phyloP scores from a whole-genome alignment of 2,113 vertebrate species.

The Dromas ardeola region DNA sequence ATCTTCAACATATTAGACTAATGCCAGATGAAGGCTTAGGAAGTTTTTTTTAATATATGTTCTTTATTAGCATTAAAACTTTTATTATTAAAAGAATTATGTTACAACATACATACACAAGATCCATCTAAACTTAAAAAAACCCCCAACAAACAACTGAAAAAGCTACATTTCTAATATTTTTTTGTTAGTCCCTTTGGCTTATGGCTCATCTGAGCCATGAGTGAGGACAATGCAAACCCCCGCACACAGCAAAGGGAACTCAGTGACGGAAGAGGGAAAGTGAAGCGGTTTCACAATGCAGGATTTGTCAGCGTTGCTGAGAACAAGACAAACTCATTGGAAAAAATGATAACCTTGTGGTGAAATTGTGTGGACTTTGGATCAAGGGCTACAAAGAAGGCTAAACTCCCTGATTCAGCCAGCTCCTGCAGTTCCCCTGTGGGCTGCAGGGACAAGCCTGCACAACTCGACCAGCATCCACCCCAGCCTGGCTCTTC shows the following conservation, averaged over 20 bases:
- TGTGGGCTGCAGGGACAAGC: neutral
- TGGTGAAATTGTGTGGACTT: neutral
- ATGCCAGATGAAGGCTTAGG: constrained; percentile 13
- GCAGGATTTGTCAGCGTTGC: neutral
- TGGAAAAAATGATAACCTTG: neutral
- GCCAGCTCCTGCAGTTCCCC: neutral
- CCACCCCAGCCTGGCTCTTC: neutral
- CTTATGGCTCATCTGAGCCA: neutral
- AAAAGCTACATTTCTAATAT: neutral
- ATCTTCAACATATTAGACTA: neutral
- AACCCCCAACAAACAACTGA: neutral
- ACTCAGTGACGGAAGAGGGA: neutral
- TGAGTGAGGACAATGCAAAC: neutral
- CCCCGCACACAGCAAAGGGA: neutral
- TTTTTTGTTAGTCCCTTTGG: neutral
- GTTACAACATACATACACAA: neutral
- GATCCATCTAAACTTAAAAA: neutral
- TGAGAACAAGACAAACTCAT: neutral
- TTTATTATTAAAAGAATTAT: neutral
- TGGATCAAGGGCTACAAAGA: neutral
- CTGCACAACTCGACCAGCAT: neutral
- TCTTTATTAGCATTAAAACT: neutral
- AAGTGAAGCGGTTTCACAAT: neutral
- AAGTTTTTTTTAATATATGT: neutral
- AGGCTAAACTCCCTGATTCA: neutral